These are phyloP conservation scores for Styela clava DNA, from an alignment of 23 tunicate species.

Conservation along the genomic window DNA sequence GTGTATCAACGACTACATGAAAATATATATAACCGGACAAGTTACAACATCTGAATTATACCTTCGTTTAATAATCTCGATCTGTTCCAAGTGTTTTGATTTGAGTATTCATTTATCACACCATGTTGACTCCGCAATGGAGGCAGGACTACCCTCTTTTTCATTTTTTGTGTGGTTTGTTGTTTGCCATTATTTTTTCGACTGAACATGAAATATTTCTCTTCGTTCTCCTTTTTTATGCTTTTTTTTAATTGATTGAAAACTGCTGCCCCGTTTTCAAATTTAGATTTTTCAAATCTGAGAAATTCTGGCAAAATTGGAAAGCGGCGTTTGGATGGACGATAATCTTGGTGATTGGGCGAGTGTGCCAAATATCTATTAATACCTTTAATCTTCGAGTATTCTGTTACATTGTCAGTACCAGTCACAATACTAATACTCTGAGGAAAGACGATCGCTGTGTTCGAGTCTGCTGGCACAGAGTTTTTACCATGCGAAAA, in stretches of 20 bases:
- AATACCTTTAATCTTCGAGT: no score
- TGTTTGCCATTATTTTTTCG: not conserved
- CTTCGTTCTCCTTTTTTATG: not conserved
- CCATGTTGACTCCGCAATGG: not conserved
- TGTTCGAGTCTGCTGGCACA: not conserved
- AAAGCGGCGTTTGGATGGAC: conserved; percentile 1
- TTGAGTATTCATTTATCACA: no score
- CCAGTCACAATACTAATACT: no score
- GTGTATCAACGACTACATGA: no score
- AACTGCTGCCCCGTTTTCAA: not conserved
- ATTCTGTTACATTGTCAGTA: no score
- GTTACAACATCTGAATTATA: no score
- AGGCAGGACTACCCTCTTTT: not conserved
- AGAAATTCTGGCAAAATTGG: not conserved
- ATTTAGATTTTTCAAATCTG: not conserved
- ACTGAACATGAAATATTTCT: not conserved
- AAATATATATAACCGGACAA: no score
- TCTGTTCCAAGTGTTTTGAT: no score
- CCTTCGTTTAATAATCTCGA: no score
- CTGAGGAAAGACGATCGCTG: not conserved
- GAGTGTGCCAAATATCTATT: not conserved
- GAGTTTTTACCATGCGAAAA: not conserved
- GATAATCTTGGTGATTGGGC: not conserved
- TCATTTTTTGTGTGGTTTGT: not conserved
- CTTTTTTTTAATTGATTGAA: not conserved